A percentile compares a stretch with the other conserved stretches of the same genome.
phyloP scores from a whole-genome alignment of 2,113 vertebrate species.

The Dromaius novaehollandiae region DNA sequence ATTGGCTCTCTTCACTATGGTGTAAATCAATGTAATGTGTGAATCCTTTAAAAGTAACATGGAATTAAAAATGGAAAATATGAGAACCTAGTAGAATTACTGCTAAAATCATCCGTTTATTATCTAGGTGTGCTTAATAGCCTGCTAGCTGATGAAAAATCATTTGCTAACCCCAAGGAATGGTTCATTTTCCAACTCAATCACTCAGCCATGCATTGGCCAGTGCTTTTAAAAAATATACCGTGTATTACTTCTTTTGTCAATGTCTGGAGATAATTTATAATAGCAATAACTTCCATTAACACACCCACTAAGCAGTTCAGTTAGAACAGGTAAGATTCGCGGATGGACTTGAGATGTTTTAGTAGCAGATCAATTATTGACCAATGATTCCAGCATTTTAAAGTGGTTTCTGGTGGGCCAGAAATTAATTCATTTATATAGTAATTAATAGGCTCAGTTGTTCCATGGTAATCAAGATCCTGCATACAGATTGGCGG shows the following conservation, averaged over 20 bases:
- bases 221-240: conserved; percentile 65
- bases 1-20: conserved; percentile 52
- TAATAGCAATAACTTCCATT: conserved; percentile 47
- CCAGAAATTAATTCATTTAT: conserved; percentile 56
- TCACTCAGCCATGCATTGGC: conserved; percentile 58
- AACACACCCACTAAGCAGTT: conserved; percentile 53
- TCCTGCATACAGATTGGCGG: background rate
- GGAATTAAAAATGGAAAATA: conserved; percentile 77
- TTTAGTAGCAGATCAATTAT: conserved; percentile 69
- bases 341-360: background rate
- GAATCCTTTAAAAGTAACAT: conserved; percentile 76
- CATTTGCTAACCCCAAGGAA: conserved; percentile 71
- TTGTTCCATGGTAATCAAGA: background rate
- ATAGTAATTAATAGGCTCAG: conserved; percentile 27
- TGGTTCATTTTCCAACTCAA: conserved; percentile 69
- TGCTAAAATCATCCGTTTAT: conserved; percentile 75
- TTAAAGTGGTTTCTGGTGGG: conserved; percentile 53
- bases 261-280: conserved; percentile 62
- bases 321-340: conserved; percentile 58
- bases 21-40: conserved; percentile 75
- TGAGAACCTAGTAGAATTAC: conserved; percentile 67
- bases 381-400: conserved; percentile 40
- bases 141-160: conserved; percentile 74
- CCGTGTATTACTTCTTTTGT: conserved; percentile 60
- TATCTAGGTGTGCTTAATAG: conserved; percentile 78